phyloP scores from a whole-genome alignment of 2,888 invertebrate species.

The Loripinus fragilis region DNA sequence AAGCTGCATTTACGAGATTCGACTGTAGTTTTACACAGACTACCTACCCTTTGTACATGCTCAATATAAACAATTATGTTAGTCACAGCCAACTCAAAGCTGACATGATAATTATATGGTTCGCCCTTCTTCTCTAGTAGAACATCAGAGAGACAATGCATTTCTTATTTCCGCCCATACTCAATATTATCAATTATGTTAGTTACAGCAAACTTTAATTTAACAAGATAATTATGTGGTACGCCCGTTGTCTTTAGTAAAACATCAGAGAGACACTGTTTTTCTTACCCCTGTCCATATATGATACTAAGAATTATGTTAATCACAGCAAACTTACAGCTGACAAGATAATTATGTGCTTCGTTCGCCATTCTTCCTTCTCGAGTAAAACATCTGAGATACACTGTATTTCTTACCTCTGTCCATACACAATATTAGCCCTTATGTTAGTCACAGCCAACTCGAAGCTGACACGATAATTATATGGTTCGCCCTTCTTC shows the following conservation, averaged over 20 bases:
- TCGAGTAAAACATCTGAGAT: too few species aligned
- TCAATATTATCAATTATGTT: slow-evolving; percentile 43
- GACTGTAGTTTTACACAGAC: too few species aligned
- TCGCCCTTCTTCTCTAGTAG: slow-evolving; percentile 38
- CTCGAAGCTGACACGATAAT: slow-evolving; percentile 19
- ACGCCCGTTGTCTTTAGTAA: slow-evolving; percentile 37
- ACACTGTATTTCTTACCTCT: slow-evolving; percentile 40
- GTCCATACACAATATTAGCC: slow-evolving; percentile 39
- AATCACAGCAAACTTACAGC: too few species aligned
- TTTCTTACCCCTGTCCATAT: too few species aligned
- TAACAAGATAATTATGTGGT: slow-evolving; percentile 6
- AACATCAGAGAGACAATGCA: slow-evolving; percentile 26
- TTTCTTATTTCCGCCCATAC: slow-evolving; percentile 53
- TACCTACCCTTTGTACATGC: slow-evolving; percentile 40
- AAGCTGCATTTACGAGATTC: too few species aligned
- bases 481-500: slow-evolving; percentile 34
- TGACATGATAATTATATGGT: slow-evolving; percentile 5
- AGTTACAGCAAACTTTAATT: slow-evolving; percentile 33
- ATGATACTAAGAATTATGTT: too few species aligned
- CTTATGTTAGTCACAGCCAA: slow-evolving; percentile 41
- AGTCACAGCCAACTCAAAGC: slow-evolving; percentile 32
- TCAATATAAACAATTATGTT: slow-evolving; percentile 44
- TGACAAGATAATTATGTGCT: too few species aligned
- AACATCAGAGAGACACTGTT: slow-evolving; percentile 24
- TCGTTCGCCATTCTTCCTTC: too few species aligned